Evolutionary conservation across 2,113 vertebrate genomes (phyloP), one percentile per base, ranked within the genome.

Genomic region (Serinus canaria): DNA sequence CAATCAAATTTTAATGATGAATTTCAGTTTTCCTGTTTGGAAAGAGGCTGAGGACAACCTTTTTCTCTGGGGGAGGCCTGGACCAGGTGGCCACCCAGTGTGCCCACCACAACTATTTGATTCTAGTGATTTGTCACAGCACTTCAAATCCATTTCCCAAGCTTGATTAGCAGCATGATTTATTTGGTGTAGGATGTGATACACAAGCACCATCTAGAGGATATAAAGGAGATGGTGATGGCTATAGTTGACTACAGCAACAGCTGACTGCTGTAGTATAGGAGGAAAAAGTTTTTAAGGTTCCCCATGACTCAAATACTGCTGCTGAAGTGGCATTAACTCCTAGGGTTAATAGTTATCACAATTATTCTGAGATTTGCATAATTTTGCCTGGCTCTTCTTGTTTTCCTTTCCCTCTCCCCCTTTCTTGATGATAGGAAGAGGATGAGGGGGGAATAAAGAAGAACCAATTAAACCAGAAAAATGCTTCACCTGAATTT

Each of bases 161-260:
- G 59, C 67, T 50, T 31, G 59, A 83, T 47, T 49, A 88, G 28
- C 31, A 67, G 24, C 18, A 14, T 27, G 33, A 67, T 62, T 80
- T 66, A 76, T 69, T 74, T 67, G 39, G 43, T 43, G 37, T 19
- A 59, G 82, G 87, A 88, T 77, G 21, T 77, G 43, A 70, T 87
- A 62, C 93, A 70, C 53, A 93, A 82, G 92, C 97, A 91, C 96
- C 95, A 96, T 55, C 96, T 97, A 97, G 89, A 95, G 97, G 95
- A 62, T 72, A 59, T 22, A 47, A 73, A 82, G 6, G 39, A 60
- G 75, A 89, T 64, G 23, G 14, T 76, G n/a, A n/a, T 37, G 22
- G 58, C 31, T 44, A 2, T 17, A 47, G 47, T 2, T 49, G 52
- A 23, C 24, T 53, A 44, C 30, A 50, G 37, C 10, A 72, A 37